Conservation (phyloP, 2,888 invertebrate genomes). For the Diaperis boleti region DNA sequence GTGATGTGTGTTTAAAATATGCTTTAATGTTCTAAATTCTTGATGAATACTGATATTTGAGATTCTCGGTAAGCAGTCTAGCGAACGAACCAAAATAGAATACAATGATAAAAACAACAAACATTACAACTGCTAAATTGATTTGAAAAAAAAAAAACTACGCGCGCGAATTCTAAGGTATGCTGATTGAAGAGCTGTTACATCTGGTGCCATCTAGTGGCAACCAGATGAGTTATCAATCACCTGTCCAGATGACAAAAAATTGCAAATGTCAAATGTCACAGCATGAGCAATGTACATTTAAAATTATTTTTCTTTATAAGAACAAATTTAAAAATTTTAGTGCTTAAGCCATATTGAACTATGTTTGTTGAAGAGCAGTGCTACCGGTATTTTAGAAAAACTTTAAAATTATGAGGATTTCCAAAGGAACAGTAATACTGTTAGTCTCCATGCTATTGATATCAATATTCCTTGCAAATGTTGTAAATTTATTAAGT, state of each 20-base stretch:
- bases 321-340: background rate
- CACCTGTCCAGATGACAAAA: background rate
- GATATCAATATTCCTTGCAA: constrained; percentile 77
- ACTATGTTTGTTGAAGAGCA: background rate
- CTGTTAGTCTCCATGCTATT: constrained; percentile 74
- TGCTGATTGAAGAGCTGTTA: too few relatives aligned
- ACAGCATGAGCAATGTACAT: background rate
- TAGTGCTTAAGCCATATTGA: background rate
- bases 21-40: too few relatives aligned
- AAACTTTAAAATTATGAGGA: constrained; percentile 69
- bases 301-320: background rate
- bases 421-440: constrained; percentile 73
- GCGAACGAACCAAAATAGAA: too few relatives aligned
- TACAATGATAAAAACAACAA: too few relatives aligned
- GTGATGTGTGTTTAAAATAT: too few relatives aligned
- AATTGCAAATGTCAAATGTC: constrained; percentile 3
- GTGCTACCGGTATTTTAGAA: background rate
- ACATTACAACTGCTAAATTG: too few relatives aligned
- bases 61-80: too few relatives aligned
- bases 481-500: constrained; percentile 76
- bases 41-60: too few relatives aligned
- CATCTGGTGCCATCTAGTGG: too few relatives aligned
- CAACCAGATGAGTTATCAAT: too few relatives aligned
- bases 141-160: too few relatives aligned
- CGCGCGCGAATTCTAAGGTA: too few relatives aligned